These are phyloP conservation scores for Pterobdella sp. DNA, from an alignment of 2,888 invertebrate genomes.

Conservation along the genomic window DNA sequence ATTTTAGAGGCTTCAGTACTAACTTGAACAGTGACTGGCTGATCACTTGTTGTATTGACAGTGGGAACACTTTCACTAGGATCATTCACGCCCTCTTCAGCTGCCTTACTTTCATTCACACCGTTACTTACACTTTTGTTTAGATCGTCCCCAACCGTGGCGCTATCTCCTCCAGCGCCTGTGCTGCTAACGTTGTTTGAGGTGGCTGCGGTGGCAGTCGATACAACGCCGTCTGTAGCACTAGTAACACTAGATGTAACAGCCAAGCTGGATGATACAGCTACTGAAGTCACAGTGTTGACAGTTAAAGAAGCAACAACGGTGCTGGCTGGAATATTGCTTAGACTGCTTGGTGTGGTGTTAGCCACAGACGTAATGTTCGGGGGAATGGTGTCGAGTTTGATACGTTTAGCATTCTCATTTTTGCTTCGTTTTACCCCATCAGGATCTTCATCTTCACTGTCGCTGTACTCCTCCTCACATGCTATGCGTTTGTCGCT, in stretches of 20 bases:
- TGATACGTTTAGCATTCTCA: constrained; percentile 44
- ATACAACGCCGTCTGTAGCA: background rate
- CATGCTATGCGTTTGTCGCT: constrained; percentile 84
- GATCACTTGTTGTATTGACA: no score
- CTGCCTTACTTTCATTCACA: background rate
- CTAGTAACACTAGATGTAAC: no score
- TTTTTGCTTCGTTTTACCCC: constrained; percentile 42
- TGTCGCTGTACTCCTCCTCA: constrained; percentile 74
- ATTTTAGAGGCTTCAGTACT: background rate
- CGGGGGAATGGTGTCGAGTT: constrained; percentile 34
- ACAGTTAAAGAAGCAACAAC: background rate
- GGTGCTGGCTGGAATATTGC: background rate
- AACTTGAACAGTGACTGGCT: no score
- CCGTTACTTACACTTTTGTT: background rate
- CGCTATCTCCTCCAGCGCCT: background rate
- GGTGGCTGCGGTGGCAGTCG: background rate
- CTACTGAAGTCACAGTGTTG: background rate
- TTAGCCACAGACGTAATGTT: background rate
- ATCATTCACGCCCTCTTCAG: background rate
- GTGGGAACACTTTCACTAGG: no score
- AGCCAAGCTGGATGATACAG: background rate
- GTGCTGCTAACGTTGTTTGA: background rate
- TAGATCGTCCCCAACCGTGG: background rate
- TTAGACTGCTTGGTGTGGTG: no score
- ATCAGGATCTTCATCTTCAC: constrained; percentile 70